Base-by-base conservation (phyloP, 2,113 vertebrate genomes). In the Suricata suricatta region DNA sequence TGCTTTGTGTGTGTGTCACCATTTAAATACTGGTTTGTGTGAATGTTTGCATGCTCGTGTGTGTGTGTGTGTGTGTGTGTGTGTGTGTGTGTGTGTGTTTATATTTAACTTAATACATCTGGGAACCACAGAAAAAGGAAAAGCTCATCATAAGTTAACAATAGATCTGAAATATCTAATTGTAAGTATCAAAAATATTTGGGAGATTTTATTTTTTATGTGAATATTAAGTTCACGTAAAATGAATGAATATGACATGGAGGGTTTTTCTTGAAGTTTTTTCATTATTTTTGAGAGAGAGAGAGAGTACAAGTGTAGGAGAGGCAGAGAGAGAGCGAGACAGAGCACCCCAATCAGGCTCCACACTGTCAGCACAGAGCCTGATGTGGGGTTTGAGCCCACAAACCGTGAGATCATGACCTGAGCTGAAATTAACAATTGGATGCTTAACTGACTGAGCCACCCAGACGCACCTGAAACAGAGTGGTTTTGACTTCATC, bases 111-210 rank as follows among this genome's bases (percentile, higher is more conserved):
- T 60, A 90, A 77, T 76, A 72, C 11, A 60, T 68, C 38, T 95
- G 74, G 33, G 92, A 94, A 47, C 12, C 13, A 5, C 8, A 91
- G 80, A 13, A 72, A 93, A 96, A 88, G 16, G 33, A 64, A 93
- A 85, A 72, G 12, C 29, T 91, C 63, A 79, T 41, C 52, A 47
- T 52, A 93, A 93, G 25, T 77, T 94, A 95, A 68, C 54, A 33
- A 16, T 90, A 93, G 71, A 92, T 85, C 86, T 86, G 38, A 95
- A 97, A 88, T 76, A 44, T 83, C 87, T 95, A 60, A 87, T 63
- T 95, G 94, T 77, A 85, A 86, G 25, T 29, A 19, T 95, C 29
- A 86, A 86, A 95, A 95, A 57, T 47, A 94, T 27, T 83, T 71
- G 31, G 13, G 83, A 86, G 41, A 69, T 57, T 89, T 88, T 52